A percentile compares a stretch with the other conserved stretches of the same genome.
phyloP scores from a whole-genome alignment of 2,113 vertebrate species.

The Paramormyrops kingsleyae region DNA sequence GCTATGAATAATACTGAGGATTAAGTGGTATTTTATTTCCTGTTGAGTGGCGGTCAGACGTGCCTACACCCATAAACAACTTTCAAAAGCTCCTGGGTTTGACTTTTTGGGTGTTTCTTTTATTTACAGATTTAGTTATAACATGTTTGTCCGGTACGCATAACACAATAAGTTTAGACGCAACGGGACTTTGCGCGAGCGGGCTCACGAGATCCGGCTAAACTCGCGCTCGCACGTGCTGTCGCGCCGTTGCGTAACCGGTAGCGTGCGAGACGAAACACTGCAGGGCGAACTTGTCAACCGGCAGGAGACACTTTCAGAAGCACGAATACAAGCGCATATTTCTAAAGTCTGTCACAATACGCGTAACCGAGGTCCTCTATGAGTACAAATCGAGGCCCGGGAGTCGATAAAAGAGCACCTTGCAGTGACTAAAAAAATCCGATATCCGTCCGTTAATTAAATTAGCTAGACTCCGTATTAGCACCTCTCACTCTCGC shows the following conservation, averaged over 20 bases:
- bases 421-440: not conserved
- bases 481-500: not conserved
- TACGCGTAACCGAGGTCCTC: too few relatives aligned
- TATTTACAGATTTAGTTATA: not conserved
- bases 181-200: not conserved
- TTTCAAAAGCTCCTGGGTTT: not conserved
- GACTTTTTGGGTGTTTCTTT: not conserved
- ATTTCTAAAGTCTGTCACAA: not conserved
- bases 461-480: not conserved
- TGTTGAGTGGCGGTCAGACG: not conserved
- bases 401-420: not conserved
- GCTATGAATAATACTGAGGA: not conserved
- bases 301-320: not conserved
- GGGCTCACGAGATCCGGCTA: not conserved
- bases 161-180: not conserved
- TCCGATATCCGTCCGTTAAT: not conserved
- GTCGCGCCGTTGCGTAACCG: not conserved
- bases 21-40: not conserved
- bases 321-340: not conserved
- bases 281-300: conserved; percentile 8
- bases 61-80: not conserved
- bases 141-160: not conserved
- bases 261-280: conserved; percentile 9
- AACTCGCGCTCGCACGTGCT: not conserved
- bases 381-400: not conserved